Evolutionary conservation across 1,140 invertebrate genomes (phyloP), one percentile per base, ranked within the genome.

Genomic region (Lethrus apterus): DNA sequence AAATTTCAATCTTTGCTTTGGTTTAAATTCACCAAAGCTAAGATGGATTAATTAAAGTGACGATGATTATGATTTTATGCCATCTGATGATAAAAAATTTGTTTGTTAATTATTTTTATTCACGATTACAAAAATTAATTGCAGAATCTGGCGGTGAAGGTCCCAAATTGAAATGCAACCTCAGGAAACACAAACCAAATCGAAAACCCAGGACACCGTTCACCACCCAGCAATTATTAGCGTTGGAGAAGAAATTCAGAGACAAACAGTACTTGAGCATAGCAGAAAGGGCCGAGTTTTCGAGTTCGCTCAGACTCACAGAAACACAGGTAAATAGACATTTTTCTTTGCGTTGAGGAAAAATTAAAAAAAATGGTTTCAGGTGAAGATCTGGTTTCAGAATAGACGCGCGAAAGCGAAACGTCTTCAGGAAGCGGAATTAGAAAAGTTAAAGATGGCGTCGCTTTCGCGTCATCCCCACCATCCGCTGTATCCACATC

Each of bases 191-290:
- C 76, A 98, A 98, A 63, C 92, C 92, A 11, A 98, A 98, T 70
- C 75, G 95, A 46, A 98, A 98, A 69, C 95, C 94, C 0, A 76
- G 94, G 38, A 98, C 94, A 0, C 94, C 94, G 1, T 98, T 98
- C 73, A 98, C 93, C 4, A 94, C 93, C 4, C 89, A 96, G 63
- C 95, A 98, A 66, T 73, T 98, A 14, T 68, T 95, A 24, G 86
- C 90, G 1, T 71, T 98, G 43, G 95, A 98, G 70, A 89, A 88
- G 72, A 98, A 98, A 73, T 98, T 98, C 73, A 75, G 86, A 5
- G 84, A 93, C 67, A 96, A 94, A 66, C 93, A 96, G 70, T 98
- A 98, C 70, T 73, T 98, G 36, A 91, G 89, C 56, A 94, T 98
- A 54, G 89, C 93, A 1, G 95, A 98, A 67, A 72, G 95, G 44